Evolutionary conservation across 2,113 vertebrate species (phyloP), one percentile per base, ranked within the genome.

Genomic region (Pyrgilauda ruficollis): DNA sequence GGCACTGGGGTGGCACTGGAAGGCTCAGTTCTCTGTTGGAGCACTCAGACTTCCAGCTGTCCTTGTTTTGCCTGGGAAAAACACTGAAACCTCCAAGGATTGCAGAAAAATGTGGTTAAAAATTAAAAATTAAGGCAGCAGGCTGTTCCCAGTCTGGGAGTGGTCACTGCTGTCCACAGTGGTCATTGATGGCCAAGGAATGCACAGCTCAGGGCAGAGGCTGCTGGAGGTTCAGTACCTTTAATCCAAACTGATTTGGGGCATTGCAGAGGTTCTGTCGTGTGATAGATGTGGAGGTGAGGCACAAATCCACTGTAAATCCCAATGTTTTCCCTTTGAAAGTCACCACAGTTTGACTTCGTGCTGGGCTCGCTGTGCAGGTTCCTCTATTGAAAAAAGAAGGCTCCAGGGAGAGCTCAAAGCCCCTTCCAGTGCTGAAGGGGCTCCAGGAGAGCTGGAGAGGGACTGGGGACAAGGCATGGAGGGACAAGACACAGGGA

Each of bases 381-480:
- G 5, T 33, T 35, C 44, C 67, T 80, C 33, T 19, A 1, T 5
- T 1, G 2, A n/a, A 43, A 59, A 59, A 18, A 21, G 13, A 43
- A 58, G 21, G 26, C 0, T 67, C 37, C 52, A 52, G 61, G 37
- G 39, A 47, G 47, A 41, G 1, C 33, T 89, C 30, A 61, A 33
- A 61, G 46, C 30, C 11, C 6, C 9, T 68, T 1, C 0, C 78
- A 53, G 39, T 0, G 6, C 3, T 19, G 0, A 37, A 81, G 0
- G 50, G 5, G 10, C 23, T 75, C 28, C n/a, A 61, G 0, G 46
- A 61, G 62, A 61, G 30, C 11, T 82, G 69, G 19, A 68, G 53
- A 75, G 46, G 13, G 28, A 26, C 50, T 59, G 0, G 10, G 44
- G 44, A 67, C 19, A 52, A 33, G 28, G 2, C 1, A 0, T 43